Base-by-base conservation (phyloP, 2,888 invertebrate genomes). In the Pteria penguin region DNA sequence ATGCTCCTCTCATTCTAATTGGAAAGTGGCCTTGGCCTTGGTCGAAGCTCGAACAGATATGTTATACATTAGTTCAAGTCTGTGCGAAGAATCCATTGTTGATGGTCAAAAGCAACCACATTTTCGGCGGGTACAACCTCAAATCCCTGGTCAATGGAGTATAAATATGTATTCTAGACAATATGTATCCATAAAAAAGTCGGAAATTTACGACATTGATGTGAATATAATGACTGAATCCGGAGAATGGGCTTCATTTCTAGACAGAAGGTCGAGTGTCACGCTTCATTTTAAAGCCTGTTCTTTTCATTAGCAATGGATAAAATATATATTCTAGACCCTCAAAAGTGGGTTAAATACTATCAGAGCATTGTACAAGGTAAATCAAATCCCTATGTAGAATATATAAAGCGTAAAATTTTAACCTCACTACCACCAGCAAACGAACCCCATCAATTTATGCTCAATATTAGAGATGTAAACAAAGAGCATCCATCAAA, bases 281-380 rank as follows among this genome's bases (percentile, higher is more conserved):
- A 75, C 70, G 66, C 75, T 75, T 45, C 75, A 75, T 58, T 65
- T 75, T 24, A 73, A 61, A 67, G 52, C 65, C 18, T 72, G 26
- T 27, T 57, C 72, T n/a, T 72, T 72, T 45, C 18, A 14, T 18
- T 45, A 45, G 1, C n/a, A n/a, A 60, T 31, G 26, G 55, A 36
- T 33, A 67, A 58, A 33, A 52, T 67, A 29, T 67, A 73, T 73
- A 24, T 73, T 26, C 73, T 67, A 31, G 61, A 73, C 26, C 66
- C 74, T 32, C 54, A 69, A 27, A 61, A 69, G 33, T 74, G 73
- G 73, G 22, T 73, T 4, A n/a, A 32, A 5, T 68, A 73, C 45
- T 68, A 68, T 32, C 33, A 14, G 61, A 67, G 66, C 52, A 29
- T 63, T 31, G 31, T 27, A 4, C 60, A 29, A 61, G 72, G 72